Evolutionary conservation across 1,140 invertebrate genomes (phyloP).

Genomic region (Drosophila ananassae): DNA sequence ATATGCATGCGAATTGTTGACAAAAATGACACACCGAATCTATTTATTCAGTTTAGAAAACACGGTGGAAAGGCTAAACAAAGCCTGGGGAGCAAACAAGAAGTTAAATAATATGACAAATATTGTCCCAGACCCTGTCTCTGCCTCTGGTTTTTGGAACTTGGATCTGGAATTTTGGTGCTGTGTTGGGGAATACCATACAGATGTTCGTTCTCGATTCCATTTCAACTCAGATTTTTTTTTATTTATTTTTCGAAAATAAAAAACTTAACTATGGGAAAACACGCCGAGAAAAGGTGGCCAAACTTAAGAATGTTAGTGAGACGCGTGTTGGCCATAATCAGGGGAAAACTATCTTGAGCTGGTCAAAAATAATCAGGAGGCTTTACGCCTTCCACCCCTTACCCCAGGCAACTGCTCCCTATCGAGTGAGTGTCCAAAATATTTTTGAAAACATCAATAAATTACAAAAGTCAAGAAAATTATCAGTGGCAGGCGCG

Average conservation of each 20-base stretch:
- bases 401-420: not conserved
- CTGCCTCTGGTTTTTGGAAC: not conserved
- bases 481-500: constrained; percentile 65
- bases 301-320: constrained; percentile 11
- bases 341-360: constrained; percentile 32
- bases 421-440: not conserved
- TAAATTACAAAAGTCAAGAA: constrained; percentile 76
- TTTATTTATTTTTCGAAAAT: not conserved
- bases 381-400: not conserved
- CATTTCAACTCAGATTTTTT: not conserved
- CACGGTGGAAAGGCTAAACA: constrained; percentile 20
- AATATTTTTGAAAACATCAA: constrained; percentile 69
- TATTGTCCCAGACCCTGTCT: constrained; percentile 15
- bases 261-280: constrained; percentile 33
- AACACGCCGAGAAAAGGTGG: constrained; percentile 49
- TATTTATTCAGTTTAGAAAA: constrained; percentile 42
- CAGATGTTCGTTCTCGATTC: constrained; percentile 35
- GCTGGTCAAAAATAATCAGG: constrained; percentile 7
- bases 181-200: constrained; percentile 29
- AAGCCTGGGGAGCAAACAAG: constrained; percentile 22
- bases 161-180: constrained; percentile 19
- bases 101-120: constrained; percentile 63
- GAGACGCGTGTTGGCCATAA: constrained; percentile 63
- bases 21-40: constrained; percentile 59
- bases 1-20: constrained; percentile 50